A percentile compares a stretch with the other conserved stretches of the same genome.
Evolutionary conservation across 2,888 invertebrate species (phyloP).

Genomic region (Sinhomidia bicolor): DNA sequence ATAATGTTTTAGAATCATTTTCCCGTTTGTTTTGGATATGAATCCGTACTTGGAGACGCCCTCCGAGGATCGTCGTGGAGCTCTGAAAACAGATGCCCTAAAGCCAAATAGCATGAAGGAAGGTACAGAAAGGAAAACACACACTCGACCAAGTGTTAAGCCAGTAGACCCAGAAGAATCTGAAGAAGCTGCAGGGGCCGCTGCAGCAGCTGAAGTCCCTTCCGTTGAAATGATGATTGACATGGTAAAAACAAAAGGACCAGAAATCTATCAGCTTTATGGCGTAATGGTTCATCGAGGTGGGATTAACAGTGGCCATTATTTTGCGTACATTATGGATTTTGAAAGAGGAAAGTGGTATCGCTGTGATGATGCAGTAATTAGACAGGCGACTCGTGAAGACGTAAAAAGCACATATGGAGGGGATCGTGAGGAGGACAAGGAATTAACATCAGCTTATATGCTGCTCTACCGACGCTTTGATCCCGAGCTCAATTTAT

Average conservation of each 20-base stretch:
- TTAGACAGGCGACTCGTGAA: conserved; percentile 89
- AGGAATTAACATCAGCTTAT: conserved; percentile 88
- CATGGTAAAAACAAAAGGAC: conserved; percentile 83
- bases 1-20: conserved; percentile 55
- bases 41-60: conserved; percentile 68
- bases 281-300: conserved; percentile 96
- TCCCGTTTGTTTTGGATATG: conserved; percentile 70
- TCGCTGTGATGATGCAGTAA: conserved; percentile 94
- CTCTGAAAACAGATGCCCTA: conserved; percentile 44
- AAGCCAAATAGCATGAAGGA: conserved; percentile 37
- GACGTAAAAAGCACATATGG: conserved; percentile 93
- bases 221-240: conserved; percentile 40
- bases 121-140: conserved; percentile 47
- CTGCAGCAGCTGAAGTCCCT: neutral
- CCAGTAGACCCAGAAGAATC: conserved; percentile 43
- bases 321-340: conserved; percentile 95
- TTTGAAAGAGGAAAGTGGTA: conserved; percentile 90
- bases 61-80: conserved; percentile 14
- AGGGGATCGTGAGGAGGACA: conserved; percentile 84
- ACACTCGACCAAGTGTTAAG: conserved; percentile 73
- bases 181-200: neutral
- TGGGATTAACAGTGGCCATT: conserved; percentile 94
- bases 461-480: conserved; percentile 95
- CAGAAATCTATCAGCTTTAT: conserved; percentile 92
- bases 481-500: conserved; percentile 85